Base-by-base conservation (phyloP, 2,888 invertebrate genomes). In the Glaucopsyche alexis region DNA sequence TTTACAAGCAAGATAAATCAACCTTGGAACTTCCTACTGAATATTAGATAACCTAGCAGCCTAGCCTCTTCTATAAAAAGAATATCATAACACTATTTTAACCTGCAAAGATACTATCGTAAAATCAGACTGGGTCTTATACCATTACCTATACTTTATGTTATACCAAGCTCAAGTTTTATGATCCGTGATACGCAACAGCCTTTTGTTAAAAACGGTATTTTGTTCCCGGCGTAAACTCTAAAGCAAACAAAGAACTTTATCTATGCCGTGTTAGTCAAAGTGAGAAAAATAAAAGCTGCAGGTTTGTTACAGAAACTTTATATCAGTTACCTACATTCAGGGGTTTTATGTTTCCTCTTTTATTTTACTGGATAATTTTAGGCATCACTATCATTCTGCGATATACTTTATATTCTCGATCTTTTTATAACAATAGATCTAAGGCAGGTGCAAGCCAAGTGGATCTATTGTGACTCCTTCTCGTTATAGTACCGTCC, bases 211-310 rank as follows among this genome's bases (percentile, higher is more conserved):
- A 52, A 52, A 55, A 52, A 66, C 42, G 16, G 52, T 67, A 72
- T 67, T 72, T 72, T 67, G 19, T 55, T 66, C 66, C 50, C 9
- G 67, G 29, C 40, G 42, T 52, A 52, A 72, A 67, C 66, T 67
- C 65, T 66, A 69, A 67, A 72, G 72, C 66, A 67, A 72, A 72
- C 72, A 72, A 72, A 72, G 72, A 72, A 72, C 72, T 72, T 72
- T 72, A 72, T 72, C 72, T 72, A 65, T 52, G 66, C 67, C 72
- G 49, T 55, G 72, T 72, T 72, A 52, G 55, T 50, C 52, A 67
- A 66, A 72, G 66, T 50, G 67, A 55, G 67, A 72, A 72, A 72
- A 72, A 72, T 72, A 72, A 72, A 67, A 52, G 45, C 60, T 60
- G 60, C 60, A 60, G 60, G 60, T 60, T 60, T 60, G 29, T 60